Base-by-base conservation (phyloP, 2,888 invertebrate species). In the Cerceris ruficornis region DNA sequence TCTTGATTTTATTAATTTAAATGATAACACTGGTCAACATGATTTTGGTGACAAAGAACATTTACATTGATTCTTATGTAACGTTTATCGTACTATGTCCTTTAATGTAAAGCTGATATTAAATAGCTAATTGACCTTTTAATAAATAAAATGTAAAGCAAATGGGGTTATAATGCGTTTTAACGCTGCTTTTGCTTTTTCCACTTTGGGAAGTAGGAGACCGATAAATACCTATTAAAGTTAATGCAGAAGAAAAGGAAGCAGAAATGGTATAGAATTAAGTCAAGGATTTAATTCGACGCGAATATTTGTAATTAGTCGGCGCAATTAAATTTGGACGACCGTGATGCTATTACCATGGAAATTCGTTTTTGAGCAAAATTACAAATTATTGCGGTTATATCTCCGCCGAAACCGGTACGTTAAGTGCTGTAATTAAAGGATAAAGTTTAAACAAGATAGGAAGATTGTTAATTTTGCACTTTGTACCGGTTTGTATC, bases 351-450 rank as follows among this genome's bases (percentile, higher is more conserved):
- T 52, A 15, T 57, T 6, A 28, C 28, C 39, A 13, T 57, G 7
- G 28, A 57, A 28, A 8, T 57, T 54, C 15, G 28, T 28, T 28
- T 54, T n/a, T 9, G 54, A 54, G n/a, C 17, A 39, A 57, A 57
- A 11, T 13, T 28, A 8, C 9, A 28, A 39, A 11, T 57, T 57
- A 17, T 57, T 57, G 28, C 57, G 8, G 39, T 28, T 57, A 57
- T 7, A 17, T 11, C 17, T 9, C 28, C 9, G 17, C 57, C 13
- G 7, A 14, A 14, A 52, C 13, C 52, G 7, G n/a, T n/a, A 14
- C n/a, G 52, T 52, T 52, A n/a, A 52, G 13, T 52, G 7, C 52
- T n/a, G 14, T n/a, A 52, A 52, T 52, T n/a, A 52, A 52, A 52
- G 52, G 52, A 52, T n/a, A 52, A 52, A 52, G 13, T 52, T 52